A percentile compares a stretch with the other conserved stretches of the same genome.
These are phyloP conservation scores for Zosterops pallidus DNA, from an alignment of 2,113 vertebrate species.

Conservation along the genomic window DNA sequence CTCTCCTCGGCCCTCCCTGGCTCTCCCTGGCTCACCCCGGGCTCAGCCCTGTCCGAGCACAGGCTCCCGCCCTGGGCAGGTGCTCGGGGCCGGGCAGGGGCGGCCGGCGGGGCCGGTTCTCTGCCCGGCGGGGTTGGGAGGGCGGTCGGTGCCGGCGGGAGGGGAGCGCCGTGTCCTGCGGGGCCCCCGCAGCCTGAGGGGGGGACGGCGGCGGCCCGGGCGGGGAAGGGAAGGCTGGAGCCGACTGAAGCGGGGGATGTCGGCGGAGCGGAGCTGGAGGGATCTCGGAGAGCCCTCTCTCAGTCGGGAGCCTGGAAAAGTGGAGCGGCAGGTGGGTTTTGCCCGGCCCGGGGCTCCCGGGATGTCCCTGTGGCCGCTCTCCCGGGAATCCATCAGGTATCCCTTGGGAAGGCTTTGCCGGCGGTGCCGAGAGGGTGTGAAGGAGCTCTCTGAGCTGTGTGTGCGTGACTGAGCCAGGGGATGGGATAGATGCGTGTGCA, in stretches of 20 bases:
- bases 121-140: neutral
- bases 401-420: neutral
- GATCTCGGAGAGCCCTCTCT: neutral
- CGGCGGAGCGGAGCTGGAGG: neutral
- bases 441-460: rapidly evolving
- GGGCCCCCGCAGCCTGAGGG: neutral
- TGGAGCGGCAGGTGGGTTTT: neutral
- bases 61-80: neutral
- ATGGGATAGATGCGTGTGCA: too few relatives aligned
- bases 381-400: neutral
- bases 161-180: neutral
- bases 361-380: neutral
- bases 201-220: neutral
- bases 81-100: neutral
- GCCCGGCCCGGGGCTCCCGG: neutral
- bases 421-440: neutral
- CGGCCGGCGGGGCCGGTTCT: too few relatives aligned
- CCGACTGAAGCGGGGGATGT: neutral
- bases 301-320: neutral
- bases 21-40: too few relatives aligned
- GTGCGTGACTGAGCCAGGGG: rapidly evolving
- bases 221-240: neutral
- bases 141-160: neutral
- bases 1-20: too few relatives aligned
- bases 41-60: too few relatives aligned